These are phyloP conservation scores for Tryphoninae sp. DNA, from an alignment of 2,888 invertebrate genomes.

Conservation along the genomic window DNA sequence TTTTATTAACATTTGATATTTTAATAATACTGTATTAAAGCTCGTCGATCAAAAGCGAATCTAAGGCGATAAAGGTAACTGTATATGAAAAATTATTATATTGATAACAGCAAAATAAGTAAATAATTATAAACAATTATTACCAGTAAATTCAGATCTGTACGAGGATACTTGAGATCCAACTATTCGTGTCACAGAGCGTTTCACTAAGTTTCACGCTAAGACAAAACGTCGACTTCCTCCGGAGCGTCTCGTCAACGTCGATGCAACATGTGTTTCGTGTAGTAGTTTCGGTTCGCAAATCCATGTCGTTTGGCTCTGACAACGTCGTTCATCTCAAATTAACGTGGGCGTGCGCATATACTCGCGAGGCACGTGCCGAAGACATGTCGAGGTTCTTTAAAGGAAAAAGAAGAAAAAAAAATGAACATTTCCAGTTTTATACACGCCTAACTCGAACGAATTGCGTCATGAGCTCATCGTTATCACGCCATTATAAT, in stretches of 20 bases:
- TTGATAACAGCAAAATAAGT: neutral
- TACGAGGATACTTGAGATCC: constrained; percentile 9
- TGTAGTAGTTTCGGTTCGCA: constrained; percentile 76
- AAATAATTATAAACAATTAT: neutral
- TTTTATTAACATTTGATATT: no score
- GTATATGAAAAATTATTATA: neutral
- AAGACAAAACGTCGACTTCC: constrained; percentile 63
- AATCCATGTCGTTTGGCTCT: constrained; percentile 75
- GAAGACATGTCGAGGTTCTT: constrained; percentile 61
- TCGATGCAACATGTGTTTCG: constrained; percentile 57
- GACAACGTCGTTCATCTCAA: constrained; percentile 64
- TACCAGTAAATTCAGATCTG: constrained; percentile 33
- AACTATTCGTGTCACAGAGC: constrained; percentile 50
- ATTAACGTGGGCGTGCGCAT: constrained; percentile 74
- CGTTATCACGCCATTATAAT: constrained; percentile 51
- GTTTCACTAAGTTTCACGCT: constrained; percentile 44
- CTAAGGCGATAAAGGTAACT: no score
- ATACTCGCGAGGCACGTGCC: constrained; percentile 74
- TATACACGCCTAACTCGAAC: constrained; percentile 63
- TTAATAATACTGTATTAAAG: no score
- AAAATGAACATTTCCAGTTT: constrained; percentile 49
- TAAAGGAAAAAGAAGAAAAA: constrained; percentile 43
- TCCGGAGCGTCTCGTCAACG: constrained; percentile 50
- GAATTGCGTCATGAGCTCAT: constrained; percentile 63
- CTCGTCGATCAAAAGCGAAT: no score